Conservation (phyloP, 53 echinoderm and acorn worm genomes). For the Echinometra lucunter region DNA sequence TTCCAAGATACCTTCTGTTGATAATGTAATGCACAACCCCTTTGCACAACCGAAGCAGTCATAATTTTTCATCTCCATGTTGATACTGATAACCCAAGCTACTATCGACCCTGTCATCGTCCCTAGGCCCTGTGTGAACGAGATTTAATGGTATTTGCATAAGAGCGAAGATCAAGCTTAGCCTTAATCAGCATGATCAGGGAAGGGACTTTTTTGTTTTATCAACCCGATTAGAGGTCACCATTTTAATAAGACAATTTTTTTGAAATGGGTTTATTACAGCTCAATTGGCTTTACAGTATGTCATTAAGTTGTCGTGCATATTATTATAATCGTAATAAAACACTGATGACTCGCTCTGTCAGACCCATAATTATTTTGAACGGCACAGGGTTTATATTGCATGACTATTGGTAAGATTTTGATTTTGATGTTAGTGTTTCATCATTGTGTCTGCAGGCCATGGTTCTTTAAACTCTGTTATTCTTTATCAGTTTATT, state of each 20-base stretch:
- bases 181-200: neutral
- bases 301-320: neutral
- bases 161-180: slow-evolving; percentile 1
- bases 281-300: slow-evolving; percentile 2
- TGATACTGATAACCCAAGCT: no score
- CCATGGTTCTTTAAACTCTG: neutral
- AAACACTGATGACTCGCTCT: neutral
- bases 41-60: neutral
- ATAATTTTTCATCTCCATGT: no score
- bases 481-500: neutral
- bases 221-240: neutral
- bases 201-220: neutral
- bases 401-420: neutral
- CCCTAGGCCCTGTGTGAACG: slow-evolving; percentile 8
- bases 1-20: neutral
- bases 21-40: neutral
- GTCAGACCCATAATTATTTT: neutral
- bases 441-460: neutral
- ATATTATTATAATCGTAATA: neutral
- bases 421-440: neutral
- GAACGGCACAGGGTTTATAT: neutral
- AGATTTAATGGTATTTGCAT: slow-evolving; percentile 44
- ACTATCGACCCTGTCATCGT: no score
- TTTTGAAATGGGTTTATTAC: neutral
- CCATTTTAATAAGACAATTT: neutral